A percentile compares a stretch with the other conserved stretches of the same genome.
Conservation (phyloP, 2,888 invertebrate genomes). For the Lithophane semibrunnea region DNA sequence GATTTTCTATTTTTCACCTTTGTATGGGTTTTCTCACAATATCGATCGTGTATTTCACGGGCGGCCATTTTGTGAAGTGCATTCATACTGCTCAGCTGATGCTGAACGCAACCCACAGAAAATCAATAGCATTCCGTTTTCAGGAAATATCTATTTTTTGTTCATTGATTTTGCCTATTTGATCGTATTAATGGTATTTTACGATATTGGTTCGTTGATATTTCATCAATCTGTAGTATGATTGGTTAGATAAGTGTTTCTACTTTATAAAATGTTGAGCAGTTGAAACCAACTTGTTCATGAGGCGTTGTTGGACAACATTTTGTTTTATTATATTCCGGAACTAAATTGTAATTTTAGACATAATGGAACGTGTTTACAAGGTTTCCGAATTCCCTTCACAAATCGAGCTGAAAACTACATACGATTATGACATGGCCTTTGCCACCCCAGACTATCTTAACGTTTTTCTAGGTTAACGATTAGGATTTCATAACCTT, state of each 20-base stretch:
- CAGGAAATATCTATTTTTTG: constrained; percentile 19
- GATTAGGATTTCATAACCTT: neutral
- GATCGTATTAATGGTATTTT: neutral
- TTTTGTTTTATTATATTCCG: neutral
- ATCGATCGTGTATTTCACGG: constrained; percentile 65
- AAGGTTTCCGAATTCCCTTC: neutral
- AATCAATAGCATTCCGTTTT: constrained; percentile 65
- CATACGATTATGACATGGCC: neutral
- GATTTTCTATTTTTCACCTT: constrained; percentile 35
- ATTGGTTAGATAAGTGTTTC: neutral
- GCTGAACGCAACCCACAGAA: constrained; percentile 74
- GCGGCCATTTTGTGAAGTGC: constrained; percentile 90
- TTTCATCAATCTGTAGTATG: neutral
- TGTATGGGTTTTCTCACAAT: constrained; percentile 36
- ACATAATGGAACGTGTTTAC: neutral
- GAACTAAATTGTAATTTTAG: neutral
- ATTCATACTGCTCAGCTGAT: constrained; percentile 80
- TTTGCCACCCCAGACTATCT: neutral
- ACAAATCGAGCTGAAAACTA: neutral
- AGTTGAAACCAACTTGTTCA: constrained; percentile 4
- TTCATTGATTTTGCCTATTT: neutral
- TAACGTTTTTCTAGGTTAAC: constrained; percentile 1
- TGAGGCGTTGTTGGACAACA: constrained; percentile 13
- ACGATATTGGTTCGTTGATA: neutral
- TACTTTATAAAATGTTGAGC: constrained; percentile 10